Evolutionary conservation across 1,140 invertebrate species (phyloP).

Genomic region (Euura lappo): DNA sequence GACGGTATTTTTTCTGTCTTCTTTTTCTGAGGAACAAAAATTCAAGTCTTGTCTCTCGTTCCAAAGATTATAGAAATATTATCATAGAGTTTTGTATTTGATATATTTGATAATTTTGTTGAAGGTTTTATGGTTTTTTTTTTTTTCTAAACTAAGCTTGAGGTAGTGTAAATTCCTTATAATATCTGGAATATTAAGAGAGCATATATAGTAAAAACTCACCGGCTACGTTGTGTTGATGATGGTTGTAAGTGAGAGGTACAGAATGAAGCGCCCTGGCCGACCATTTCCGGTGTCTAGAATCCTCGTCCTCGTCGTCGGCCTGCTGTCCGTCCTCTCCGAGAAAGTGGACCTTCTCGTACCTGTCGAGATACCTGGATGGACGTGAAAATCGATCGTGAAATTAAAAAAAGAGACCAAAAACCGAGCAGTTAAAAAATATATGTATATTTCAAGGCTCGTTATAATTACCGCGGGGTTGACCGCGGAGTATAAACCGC

Average conservation of each 20-base stretch:
- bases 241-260: constrained; percentile 81
- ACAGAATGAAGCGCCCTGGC: constrained; percentile 73
- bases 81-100: too few relatives aligned
- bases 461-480: neutral
- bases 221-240: constrained; percentile 82
- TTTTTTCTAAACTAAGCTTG: neutral
- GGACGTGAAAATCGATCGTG: too few relatives aligned
- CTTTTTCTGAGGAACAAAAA: too few relatives aligned
- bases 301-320: constrained; percentile 78
- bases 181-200: too few relatives aligned
- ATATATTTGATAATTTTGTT: too few relatives aligned
- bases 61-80: too few relatives aligned
- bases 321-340: constrained; percentile 81
- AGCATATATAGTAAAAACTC: constrained; percentile 29
- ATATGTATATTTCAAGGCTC: neutral
- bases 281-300: constrained; percentile 72
- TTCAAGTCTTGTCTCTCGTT: too few relatives aligned
- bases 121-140: neutral
- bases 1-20: too few relatives aligned
- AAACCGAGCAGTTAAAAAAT: neutral
- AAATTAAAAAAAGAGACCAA: too few relatives aligned
- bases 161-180: too few relatives aligned
- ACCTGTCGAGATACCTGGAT: constrained; percentile 78
- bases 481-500: too few relatives aligned
- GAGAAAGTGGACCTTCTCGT: constrained; percentile 85